Percentiles rank a stretch among this genome's conserved stretches.
phyloP scores from a whole-genome alignment of 2,113 vertebrate genomes.

The Tapirus terrestris region DNA sequence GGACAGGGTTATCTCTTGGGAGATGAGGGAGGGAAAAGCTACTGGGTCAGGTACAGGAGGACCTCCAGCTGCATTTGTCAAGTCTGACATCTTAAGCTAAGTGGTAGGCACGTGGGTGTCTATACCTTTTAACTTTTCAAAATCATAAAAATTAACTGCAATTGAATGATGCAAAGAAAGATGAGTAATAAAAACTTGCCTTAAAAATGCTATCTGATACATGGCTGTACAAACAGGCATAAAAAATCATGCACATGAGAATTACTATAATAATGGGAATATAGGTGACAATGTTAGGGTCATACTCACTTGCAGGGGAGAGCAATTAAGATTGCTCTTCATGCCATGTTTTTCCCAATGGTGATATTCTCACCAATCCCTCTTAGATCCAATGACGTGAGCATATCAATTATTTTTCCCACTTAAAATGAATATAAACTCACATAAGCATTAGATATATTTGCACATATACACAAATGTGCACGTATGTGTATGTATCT shows the following conservation, averaged over 20 bases:
- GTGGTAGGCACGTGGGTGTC: background rate
- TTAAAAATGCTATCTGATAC: background rate
- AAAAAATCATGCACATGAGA: background rate
- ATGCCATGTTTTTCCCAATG: background rate
- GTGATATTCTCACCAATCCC: background rate
- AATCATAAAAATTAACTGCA: background rate
- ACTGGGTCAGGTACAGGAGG: background rate
- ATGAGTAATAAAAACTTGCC: background rate
- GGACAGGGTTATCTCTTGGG: background rate
- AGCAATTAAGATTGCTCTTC: background rate
- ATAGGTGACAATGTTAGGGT: background rate
- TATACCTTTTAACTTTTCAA: background rate
- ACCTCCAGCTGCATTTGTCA: background rate
- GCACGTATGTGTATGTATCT: background rate
- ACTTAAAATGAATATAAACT: background rate
- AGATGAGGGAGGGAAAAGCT: background rate
- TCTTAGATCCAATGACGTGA: background rate
- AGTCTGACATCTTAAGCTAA: background rate
- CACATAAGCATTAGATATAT: background rate
- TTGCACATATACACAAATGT: background rate
- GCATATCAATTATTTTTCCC: background rate
- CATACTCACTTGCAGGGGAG: background rate
- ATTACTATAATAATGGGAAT: background rate
- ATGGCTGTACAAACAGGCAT: background rate
- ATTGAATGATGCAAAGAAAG: constrained; percentile 1